Conservation (phyloP, 2,113 vertebrate species). For the Pogonocichla stellata region DNA sequence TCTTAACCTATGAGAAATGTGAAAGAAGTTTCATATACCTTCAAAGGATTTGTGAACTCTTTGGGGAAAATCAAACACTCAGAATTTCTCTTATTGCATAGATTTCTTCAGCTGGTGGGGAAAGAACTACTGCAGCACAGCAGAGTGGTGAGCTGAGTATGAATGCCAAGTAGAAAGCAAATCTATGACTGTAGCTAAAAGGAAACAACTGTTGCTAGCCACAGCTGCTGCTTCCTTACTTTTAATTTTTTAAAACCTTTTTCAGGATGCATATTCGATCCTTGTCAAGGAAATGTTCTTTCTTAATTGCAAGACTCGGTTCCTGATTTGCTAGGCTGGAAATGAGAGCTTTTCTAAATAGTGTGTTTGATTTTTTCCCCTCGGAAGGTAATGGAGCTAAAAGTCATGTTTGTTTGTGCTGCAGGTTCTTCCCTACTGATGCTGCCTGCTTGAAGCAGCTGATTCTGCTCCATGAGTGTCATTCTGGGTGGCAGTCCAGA, state of each 20-base stretch:
- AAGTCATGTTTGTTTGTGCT: neutral
- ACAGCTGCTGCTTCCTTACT: conserved; percentile 6
- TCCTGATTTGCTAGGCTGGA: neutral
- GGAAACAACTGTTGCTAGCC: neutral
- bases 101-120: neutral
- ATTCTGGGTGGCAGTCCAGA: neutral
- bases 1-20: neutral
- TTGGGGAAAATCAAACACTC: neutral
- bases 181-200: neutral
- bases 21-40: neutral
- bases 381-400: neutral
- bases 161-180: neutral
- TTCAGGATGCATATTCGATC: neutral
- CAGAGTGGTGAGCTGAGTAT: neutral
- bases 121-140: neutral
- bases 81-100: neutral
- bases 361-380: neutral
- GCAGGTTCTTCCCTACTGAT: neutral
- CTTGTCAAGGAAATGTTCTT: conserved; percentile 1
- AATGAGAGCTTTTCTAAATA: neutral
- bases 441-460: neutral
- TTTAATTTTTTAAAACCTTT: neutral
- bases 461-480: neutral
- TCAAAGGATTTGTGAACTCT: neutral
- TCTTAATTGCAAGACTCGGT: neutral